Percentiles rank a stretch among this genome's conserved stretches.
Evolutionary conservation across 2,888 invertebrate genomes (phyloP).

Genomic region (Scaptomyza polygonia): DNA sequence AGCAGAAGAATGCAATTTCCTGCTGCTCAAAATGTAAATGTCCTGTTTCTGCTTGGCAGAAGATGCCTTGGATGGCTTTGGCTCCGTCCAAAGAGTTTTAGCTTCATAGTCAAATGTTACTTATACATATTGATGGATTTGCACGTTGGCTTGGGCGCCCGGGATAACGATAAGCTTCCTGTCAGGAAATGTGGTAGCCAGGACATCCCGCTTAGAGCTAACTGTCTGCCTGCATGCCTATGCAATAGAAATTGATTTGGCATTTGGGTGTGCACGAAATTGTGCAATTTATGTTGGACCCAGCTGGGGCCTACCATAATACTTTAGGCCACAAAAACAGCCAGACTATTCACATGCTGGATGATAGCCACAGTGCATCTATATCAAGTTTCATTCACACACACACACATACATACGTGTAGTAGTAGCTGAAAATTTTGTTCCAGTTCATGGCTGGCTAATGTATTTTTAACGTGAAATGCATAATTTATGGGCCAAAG

Average conservation of each 20-base stretch:
- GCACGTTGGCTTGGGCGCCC: slow-evolving; percentile 32
- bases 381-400: slow-evolving; percentile 33
- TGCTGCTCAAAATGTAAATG: slow-evolving; percentile 38
- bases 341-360: slow-evolving; percentile 19
- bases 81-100: slow-evolving; percentile 35
- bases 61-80: slow-evolving; percentile 7
- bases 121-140: slow-evolving; percentile 73
- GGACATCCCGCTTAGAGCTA: slow-evolving; percentile 61
- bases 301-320: slow-evolving; percentile 15
- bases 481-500: slow-evolving; percentile 66
- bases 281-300: slow-evolving; percentile 69
- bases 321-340: slow-evolving; percentile 39
- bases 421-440: slow-evolving; percentile 19
- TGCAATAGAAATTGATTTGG: slow-evolving; percentile 73
- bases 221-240: slow-evolving; percentile 13
- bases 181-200: slow-evolving; percentile 70
- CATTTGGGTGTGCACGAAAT: slow-evolving; percentile 64
- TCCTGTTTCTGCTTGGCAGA: slow-evolving; percentile 17
- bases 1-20: slow-evolving; percentile 74
- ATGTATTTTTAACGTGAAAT: slow-evolving; percentile 73
- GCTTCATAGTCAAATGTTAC: slow-evolving; percentile 32
- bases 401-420: background rate
- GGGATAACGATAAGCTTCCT: slow-evolving; percentile 46
- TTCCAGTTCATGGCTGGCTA: slow-evolving; percentile 46
- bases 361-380: slow-evolving; percentile 58